These are phyloP conservation scores for Tipula helvola DNA, from an alignment of 2,888 invertebrate species.

Conservation along the genomic window DNA sequence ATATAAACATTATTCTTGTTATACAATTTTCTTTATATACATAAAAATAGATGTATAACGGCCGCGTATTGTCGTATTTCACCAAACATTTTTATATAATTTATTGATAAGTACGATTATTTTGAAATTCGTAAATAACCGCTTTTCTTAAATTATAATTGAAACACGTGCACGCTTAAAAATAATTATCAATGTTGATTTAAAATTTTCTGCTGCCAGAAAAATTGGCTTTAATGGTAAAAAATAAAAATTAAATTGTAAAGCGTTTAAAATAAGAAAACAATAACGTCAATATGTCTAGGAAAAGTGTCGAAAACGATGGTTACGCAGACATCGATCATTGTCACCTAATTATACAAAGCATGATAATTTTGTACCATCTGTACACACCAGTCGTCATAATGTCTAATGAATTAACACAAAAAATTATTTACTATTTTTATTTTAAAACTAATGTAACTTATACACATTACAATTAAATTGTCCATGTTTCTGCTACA, in stretches of 20 bases:
- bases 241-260: not conserved
- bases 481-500: not conserved
- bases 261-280: not conserved
- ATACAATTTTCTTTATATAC: not conserved
- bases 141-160: not conserved
- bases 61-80: not conserved
- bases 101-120: not conserved
- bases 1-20: not conserved
- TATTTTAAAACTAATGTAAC: not conserved
- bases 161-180: too few relatives aligned
- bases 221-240: not conserved
- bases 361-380: not conserved
- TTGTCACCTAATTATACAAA: not conserved
- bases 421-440: not conserved
- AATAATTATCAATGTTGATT: not conserved
- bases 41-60: not conserved
- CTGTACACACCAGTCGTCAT: not conserved
- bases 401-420: not conserved
- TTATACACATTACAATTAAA: not conserved
- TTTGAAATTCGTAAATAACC: not conserved
- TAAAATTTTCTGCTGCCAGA: not conserved
- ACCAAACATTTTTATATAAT: not conserved
- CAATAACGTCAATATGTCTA: not conserved
- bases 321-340: not conserved
- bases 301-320: not conserved